Evolutionary conservation across 1,140 invertebrate genomes (phyloP), one percentile per base, ranked within the genome.

Genomic region (Cydia amplana): DNA sequence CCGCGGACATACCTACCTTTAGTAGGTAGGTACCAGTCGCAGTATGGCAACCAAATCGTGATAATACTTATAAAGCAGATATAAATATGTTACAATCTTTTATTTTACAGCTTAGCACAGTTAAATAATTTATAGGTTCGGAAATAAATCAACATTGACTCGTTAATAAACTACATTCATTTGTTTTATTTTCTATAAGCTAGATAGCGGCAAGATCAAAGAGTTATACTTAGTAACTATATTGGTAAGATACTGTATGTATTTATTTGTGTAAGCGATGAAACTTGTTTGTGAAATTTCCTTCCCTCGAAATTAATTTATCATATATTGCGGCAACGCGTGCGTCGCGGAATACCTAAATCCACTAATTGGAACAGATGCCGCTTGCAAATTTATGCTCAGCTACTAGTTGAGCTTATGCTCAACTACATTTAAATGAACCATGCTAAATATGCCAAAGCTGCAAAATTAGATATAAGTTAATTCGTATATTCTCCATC

Each of bases 231-330:
- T 28, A 4, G 1, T 3, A 28, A 28, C 28, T 28, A 28, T 28
- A 28, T 3, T 5, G 6, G 7, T 36, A 36, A 36, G 32, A 36
- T 4, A 5, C 1, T 60, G 51, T n/a, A n/a, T n/a, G n/a, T n/a
- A n/a, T n/a, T n/a, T n/a, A n/a, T n/a, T n/a, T n/a, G 7, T 3
- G 0, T 6, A 20, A 60, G 51, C 55, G 7, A 20, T 23, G 1
- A 60, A 10, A 60, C 18, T 7, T 60, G 16, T 60, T 60, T 20
- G 18, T 10, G 55, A 20, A 51, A 60, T 60, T 20, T 20, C 7
- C 32, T 73, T 10, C 72, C 25, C 40, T n/a, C 43, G 4, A 73
- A 73, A 73, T 49, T 73, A 73, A 73, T 73, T 73, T 73, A 60
- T 36, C 25, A 70, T 40, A 70, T 28, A 70, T 36, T 18, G 55